Evolutionary conservation across 2,888 invertebrate species (phyloP).

Genomic region (Piscicola geometra): DNA sequence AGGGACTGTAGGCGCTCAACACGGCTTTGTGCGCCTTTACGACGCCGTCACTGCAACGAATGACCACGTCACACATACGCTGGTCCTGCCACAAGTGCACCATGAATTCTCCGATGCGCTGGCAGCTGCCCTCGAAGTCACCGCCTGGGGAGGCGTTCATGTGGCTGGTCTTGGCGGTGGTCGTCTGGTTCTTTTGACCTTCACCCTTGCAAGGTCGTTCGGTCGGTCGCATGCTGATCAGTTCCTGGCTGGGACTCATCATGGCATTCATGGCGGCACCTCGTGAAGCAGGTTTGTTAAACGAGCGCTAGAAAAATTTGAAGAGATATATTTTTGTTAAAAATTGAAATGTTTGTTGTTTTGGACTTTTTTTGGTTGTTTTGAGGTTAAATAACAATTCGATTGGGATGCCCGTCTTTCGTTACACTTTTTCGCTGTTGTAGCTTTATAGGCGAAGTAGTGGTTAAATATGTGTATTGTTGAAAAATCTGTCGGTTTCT

Average conservation of each 20-base stretch:
- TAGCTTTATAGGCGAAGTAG: too few relatives aligned
- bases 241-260: conserved; percentile 31
- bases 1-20: conserved; percentile 35
- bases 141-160: not conserved
- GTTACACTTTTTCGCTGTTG: too few relatives aligned
- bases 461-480: too few relatives aligned
- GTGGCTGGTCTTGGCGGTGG: not conserved
- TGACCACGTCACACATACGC: conserved; percentile 37
- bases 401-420: too few relatives aligned
- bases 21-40: conserved; percentile 37
- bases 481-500: too few relatives aligned
- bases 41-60: conserved; percentile 32
- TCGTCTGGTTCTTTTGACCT: not conserved
- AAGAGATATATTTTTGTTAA: too few relatives aligned
- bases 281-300: too few relatives aligned
- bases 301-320: too few relatives aligned
- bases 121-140: conserved; percentile 30
- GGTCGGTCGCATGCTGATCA: conserved; percentile 8
- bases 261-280: conserved; percentile 19
- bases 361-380: too few relatives aligned
- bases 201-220: not conserved
- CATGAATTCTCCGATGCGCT: conserved; percentile 34
- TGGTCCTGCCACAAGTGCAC: conserved; percentile 35
- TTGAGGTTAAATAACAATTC: too few relatives aligned
- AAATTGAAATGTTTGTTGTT: too few relatives aligned